phyloP scores from a whole-genome alignment of 1,140 invertebrate species.

The Neuroterus valhalla region DNA sequence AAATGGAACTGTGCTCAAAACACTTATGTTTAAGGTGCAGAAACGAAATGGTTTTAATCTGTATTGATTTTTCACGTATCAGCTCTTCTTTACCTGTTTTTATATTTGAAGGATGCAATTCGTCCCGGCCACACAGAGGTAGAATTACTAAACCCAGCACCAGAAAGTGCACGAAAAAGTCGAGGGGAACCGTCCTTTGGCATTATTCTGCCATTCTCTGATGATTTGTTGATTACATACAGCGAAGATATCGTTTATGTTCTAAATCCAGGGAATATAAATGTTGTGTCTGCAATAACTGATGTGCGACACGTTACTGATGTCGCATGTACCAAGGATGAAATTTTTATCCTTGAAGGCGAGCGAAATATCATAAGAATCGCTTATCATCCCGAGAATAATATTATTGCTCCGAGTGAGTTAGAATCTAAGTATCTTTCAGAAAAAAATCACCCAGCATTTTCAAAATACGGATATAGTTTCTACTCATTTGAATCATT shows the following conservation, averaged over 20 bases:
- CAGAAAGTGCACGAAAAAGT: conserved; percentile 74
- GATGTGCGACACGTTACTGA: conserved; percentile 73
- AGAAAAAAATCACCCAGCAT: too few species aligned
- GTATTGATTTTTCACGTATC: too few species aligned
- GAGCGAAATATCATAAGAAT: conserved; percentile 81
- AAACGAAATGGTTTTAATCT: not conserved
- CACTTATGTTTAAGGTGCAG: conserved; percentile 86
- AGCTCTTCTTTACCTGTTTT: not conserved
- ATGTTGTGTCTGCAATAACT: conserved; percentile 72
- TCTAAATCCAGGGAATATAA: conserved; percentile 80
- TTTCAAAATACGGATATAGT: too few species aligned
- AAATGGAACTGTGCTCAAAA: conserved; percentile 86
- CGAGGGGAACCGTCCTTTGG: conserved; percentile 81
- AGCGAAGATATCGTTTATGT: conserved; percentile 83
- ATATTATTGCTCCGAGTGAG: conserved; percentile 61
- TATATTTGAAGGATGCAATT: conserved; percentile 76
- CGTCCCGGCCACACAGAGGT: conserved; percentile 79
- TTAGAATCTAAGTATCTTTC: conserved; percentile 1
- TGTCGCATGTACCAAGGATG: conserved; percentile 82
- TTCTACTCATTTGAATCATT: too few species aligned
- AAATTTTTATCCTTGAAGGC: conserved; percentile 87
- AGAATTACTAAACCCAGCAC: conserved; percentile 80
- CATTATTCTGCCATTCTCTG: conserved; percentile 80
- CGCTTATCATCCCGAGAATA: conserved; percentile 76
- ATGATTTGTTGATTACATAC: conserved; percentile 84